Conservation (phyloP, 1,140 invertebrate species). For the Meteorus sp. region DNA sequence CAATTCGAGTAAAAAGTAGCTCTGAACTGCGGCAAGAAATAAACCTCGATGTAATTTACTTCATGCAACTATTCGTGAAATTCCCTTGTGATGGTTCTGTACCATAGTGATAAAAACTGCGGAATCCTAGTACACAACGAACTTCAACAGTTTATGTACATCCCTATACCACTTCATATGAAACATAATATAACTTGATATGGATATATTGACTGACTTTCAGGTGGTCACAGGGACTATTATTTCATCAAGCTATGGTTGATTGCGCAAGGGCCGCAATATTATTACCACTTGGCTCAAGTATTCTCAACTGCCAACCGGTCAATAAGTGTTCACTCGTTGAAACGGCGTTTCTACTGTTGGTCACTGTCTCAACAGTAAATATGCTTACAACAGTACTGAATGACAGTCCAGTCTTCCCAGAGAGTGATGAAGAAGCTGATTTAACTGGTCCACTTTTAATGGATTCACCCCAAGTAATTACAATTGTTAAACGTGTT, state of each 20-base stretch:
- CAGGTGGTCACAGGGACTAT: conserved; percentile 85
- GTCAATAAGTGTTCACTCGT: conserved; percentile 87
- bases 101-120: no score
- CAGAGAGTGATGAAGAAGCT: conserved; percentile 72
- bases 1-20: no score
- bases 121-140: no score
- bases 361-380: conserved; percentile 87
- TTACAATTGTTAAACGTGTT: background rate
- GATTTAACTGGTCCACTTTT: conserved; percentile 70
- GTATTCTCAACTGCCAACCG: conserved; percentile 80
- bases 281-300: conserved; percentile 77
- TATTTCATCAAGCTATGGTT: conserved; percentile 85
- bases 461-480: conserved; percentile 75
- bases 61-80: conserved; percentile 21
- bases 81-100: background rate
- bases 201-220: conserved; percentile 32
- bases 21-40: no score
- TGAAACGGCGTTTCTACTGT: conserved; percentile 84
- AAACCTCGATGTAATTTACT: no score
- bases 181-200: background rate
- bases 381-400: conserved; percentile 89
- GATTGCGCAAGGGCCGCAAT: conserved; percentile 82
- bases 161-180: no score
- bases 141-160: no score
- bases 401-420: conserved; percentile 86